Percentiles rank a stretch among this genome's conserved stretches.
phyloP scores from a whole-genome alignment of 2,888 invertebrate species.

The Napeogenes inachia region DNA sequence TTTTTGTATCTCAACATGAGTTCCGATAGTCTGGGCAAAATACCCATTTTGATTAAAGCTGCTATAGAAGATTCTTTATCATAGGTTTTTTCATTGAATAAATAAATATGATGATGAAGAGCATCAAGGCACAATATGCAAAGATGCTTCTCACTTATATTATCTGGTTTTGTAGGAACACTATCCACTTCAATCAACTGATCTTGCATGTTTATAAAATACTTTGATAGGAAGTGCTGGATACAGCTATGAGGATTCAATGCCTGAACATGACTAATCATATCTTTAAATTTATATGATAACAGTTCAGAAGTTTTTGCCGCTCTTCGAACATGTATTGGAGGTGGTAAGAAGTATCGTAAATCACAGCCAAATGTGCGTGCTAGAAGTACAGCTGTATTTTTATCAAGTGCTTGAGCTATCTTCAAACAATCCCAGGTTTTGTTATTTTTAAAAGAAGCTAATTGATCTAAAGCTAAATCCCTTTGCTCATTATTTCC shows the following conservation, averaged over 20 bases:
- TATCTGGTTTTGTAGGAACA: slow-evolving; percentile 62
- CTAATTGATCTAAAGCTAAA: slow-evolving; percentile 81
- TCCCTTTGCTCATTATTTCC: slow-evolving; percentile 79
- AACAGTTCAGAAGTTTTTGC: slow-evolving; percentile 58
- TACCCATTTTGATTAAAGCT: slow-evolving; percentile 47
- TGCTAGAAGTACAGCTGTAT: slow-evolving; percentile 87
- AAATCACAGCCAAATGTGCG: slow-evolving; percentile 82
- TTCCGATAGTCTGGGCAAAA: slow-evolving; percentile 56
- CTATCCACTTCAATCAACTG: slow-evolving; percentile 60
- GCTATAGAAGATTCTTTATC: slow-evolving; percentile 45
- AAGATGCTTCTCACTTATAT: slow-evolving; percentile 58
- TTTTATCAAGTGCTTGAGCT: slow-evolving; percentile 86
- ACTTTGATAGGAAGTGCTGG: slow-evolving; percentile 59
- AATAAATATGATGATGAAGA: slow-evolving; percentile 59
- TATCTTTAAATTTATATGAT: slow-evolving; percentile 57
- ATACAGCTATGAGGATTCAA: slow-evolving; percentile 60
- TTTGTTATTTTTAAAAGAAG: slow-evolving; percentile 81
- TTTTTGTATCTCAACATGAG: slow-evolving; percentile 51
- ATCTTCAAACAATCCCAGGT: slow-evolving; percentile 83
- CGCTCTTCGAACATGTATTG: slow-evolving; percentile 68
- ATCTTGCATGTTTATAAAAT: slow-evolving; percentile 64
- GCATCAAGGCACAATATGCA: slow-evolving; percentile 65
- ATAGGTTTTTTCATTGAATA: slow-evolving; percentile 50
- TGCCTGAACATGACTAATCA: slow-evolving; percentile 48
- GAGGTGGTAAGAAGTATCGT: slow-evolving; percentile 86